Conservation (phyloP, 2,797 vertebrate genomes). For the Diplodus puntazzo region DNA sequence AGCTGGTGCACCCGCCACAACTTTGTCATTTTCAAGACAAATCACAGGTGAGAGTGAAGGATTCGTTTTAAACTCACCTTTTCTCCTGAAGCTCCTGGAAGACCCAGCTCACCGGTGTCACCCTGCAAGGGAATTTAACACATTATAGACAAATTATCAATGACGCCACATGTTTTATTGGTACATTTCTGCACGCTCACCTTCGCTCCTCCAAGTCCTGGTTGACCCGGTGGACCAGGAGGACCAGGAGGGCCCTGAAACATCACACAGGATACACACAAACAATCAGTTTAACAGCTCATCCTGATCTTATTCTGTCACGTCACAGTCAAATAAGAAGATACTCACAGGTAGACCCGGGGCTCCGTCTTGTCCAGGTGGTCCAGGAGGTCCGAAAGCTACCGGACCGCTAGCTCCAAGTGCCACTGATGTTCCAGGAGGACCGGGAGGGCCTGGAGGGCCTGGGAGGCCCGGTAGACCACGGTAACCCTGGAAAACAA, state of each 20-base stretch:
- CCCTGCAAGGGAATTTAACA: conserved; percentile 78
- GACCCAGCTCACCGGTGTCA: conserved; percentile 83
- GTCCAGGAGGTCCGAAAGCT: conserved; percentile 78
- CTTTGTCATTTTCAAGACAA: neutral
- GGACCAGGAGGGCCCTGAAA: conserved; percentile 87
- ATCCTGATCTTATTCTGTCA: neutral
- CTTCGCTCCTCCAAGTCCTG: conserved; percentile 83
- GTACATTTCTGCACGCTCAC: conserved; percentile 72
- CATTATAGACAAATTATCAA: neutral
- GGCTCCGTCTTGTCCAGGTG: conserved; percentile 79
- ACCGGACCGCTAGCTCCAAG: conserved; percentile 76
- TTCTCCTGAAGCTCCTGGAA: conserved; percentile 82
- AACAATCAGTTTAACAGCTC: neutral
- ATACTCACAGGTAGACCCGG: conserved; percentile 85
- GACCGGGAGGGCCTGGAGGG: conserved; percentile 89
- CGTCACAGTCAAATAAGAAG: too few species aligned
- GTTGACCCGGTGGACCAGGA: conserved; percentile 82
- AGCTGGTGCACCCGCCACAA: conserved; percentile 27
- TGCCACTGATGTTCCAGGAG: conserved; percentile 87
- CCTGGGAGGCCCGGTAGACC: conserved; percentile 90
- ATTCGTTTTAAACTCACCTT: conserved; percentile 79
- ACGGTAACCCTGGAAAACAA: conserved; percentile 80
- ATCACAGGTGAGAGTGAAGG: neutral
- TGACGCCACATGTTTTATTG: too few species aligned
- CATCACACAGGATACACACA: conserved; percentile 5